Conservation (phyloP, 2,113 vertebrate species). For the Nyctereutes procyonoides region DNA sequence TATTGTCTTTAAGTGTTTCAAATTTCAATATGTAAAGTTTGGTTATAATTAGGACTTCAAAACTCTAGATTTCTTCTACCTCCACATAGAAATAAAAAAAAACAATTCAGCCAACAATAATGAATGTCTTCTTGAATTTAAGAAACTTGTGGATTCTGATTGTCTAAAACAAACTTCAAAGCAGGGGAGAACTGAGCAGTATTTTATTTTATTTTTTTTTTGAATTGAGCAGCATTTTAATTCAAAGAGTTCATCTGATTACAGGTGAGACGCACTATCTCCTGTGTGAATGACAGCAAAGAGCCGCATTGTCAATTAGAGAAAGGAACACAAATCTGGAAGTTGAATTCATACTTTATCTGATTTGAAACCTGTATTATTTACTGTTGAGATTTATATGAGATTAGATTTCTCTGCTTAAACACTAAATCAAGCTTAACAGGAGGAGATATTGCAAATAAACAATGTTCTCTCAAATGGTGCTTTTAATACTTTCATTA, state of each 20-base stretch:
- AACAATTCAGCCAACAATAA: slow-evolving; percentile 45
- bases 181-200: slow-evolving; percentile 29
- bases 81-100: slow-evolving; percentile 26
- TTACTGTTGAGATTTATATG: slow-evolving; percentile 70
- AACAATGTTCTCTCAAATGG: slow-evolving; percentile 56
- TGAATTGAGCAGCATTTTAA: slow-evolving; percentile 54
- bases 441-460: slow-evolving; percentile 61
- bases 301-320: slow-evolving; percentile 66
- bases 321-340: slow-evolving; percentile 60
- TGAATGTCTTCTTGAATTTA: slow-evolving; percentile 58
- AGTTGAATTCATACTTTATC: slow-evolving; percentile 43
- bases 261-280: slow-evolving; percentile 33
- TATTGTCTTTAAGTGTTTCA: slow-evolving; percentile 57
- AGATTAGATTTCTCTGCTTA: slow-evolving; percentile 52
- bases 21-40: slow-evolving; percentile 57
- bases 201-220: not conserved
- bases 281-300: slow-evolving; percentile 41
- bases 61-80: slow-evolving; percentile 47
- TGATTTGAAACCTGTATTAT: slow-evolving; percentile 74
- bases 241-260: slow-evolving; percentile 66
- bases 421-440: slow-evolving; percentile 65
- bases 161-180: slow-evolving; percentile 57
- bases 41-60: slow-evolving; percentile 60
- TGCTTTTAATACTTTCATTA: slow-evolving; percentile 71
- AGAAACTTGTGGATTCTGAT: slow-evolving; percentile 64